Percentiles rank a stretch among this genome's conserved stretches.
phyloP scores from a whole-genome alignment of 2,113 vertebrate genomes.

The Corvus hawaiiensis region DNA sequence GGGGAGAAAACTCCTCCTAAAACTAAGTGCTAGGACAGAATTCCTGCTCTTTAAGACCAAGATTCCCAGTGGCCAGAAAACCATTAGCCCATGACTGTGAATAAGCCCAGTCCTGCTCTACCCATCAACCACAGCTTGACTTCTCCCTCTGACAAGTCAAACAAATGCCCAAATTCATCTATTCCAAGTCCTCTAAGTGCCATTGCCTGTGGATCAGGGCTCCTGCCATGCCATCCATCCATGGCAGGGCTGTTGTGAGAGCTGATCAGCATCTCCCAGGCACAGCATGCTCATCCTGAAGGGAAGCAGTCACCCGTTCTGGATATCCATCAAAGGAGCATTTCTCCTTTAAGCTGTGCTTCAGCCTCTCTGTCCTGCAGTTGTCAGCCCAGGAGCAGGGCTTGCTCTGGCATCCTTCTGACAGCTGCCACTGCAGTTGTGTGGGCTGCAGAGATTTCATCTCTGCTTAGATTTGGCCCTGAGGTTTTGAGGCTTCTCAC shows the following conservation, averaged over 20 bases:
- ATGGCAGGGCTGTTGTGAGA: not conserved
- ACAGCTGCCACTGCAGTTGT: slow-evolving; percentile 6
- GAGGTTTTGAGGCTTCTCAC: slow-evolving; percentile 58
- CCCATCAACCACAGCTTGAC: not conserved
- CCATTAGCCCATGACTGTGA: not conserved
- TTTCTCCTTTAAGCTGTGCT: not conserved
- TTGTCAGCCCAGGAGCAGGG: not conserved
- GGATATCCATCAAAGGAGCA: not conserved
- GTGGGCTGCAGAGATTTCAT: slow-evolving; percentile 18
- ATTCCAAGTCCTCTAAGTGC: not conserved
- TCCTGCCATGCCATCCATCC: not conserved
- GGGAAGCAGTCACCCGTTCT: not conserved
- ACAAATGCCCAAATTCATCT: not conserved
- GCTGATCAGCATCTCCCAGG: not conserved
- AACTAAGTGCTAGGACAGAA: not conserved
- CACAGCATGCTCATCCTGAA: not conserved
- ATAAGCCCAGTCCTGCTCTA: not conserved
- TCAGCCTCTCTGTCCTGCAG: not conserved
- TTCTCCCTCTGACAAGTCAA: not conserved
- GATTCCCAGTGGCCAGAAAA: not conserved
- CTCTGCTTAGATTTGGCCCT: slow-evolving; percentile 10
- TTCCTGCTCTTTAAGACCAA: not conserved
- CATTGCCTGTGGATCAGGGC: not conserved
- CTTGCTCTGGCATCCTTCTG: not conserved
- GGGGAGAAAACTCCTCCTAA: not conserved